Evolutionary conservation across 2,797 vertebrate genomes (phyloP).

Genomic region (Philypnodon macrostomus): DNA sequence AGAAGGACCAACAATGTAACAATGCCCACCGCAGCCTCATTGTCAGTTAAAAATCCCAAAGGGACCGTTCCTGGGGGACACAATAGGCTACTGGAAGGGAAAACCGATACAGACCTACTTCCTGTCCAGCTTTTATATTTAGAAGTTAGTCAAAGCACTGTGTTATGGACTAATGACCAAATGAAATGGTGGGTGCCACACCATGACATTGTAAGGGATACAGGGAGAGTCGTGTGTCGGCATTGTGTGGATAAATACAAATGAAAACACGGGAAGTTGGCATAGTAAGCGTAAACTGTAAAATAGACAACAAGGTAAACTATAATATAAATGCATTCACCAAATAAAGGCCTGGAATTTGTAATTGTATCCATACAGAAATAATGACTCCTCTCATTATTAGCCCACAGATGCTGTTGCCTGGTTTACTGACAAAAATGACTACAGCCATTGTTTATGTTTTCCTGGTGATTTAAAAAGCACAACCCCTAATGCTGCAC

Average conservation of each 20-base stretch:
- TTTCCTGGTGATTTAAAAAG: no score
- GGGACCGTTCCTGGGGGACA: slow-evolving; percentile 48
- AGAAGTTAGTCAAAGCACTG: slow-evolving; percentile 33
- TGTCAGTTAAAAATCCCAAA: slow-evolving; percentile 68
- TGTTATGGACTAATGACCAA: slow-evolving; percentile 27
- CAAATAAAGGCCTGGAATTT: slow-evolving; percentile 14
- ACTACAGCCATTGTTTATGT: no score
- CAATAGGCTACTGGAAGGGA: slow-evolving; percentile 67
- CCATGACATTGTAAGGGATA: slow-evolving; percentile 47
- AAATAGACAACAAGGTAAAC: slow-evolving; percentile 4
- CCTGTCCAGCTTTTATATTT: slow-evolving; percentile 67
- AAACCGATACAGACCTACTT: slow-evolving; percentile 71
- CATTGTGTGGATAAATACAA: slow-evolving; percentile 15
- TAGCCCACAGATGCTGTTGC: slow-evolving; percentile 5
- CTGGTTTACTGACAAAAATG: slow-evolving; percentile 19
- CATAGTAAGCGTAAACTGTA: slow-evolving; percentile 2
- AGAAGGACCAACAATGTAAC: slow-evolving; percentile 62
- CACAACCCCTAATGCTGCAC: no score
- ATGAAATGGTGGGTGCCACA: slow-evolving; percentile 23
- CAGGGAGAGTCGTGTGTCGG: slow-evolving; percentile 24
- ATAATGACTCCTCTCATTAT: no score
- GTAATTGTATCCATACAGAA: no score
- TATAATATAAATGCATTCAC: not conserved
- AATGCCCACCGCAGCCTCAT: slow-evolving; percentile 66
- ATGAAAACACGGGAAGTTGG: slow-evolving; percentile 29